Conservation (phyloP, 2,113 vertebrate species). For the Psittacus erithacus region DNA sequence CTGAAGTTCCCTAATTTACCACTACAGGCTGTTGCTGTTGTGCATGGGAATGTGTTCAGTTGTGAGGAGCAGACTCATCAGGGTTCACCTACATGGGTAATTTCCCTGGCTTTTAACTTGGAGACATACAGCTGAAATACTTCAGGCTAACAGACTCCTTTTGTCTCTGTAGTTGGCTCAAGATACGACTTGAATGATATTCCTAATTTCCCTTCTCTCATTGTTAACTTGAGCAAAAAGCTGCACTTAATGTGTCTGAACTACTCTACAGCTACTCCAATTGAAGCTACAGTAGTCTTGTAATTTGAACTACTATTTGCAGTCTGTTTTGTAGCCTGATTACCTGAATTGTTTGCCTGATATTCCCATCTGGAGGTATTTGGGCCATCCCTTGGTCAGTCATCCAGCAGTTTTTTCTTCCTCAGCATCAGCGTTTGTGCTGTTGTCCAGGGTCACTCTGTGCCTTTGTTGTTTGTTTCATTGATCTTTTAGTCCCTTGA, state of each 20-base stretch:
- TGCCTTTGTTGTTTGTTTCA: background rate
- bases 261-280: background rate
- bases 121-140: background rate
- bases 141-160: background rate
- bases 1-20: background rate
- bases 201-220: background rate
- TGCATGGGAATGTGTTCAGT: background rate
- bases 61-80: background rate
- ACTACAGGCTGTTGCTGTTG: background rate
- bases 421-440: rapidly evolving
- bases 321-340: background rate
- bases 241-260: background rate
- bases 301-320: background rate
- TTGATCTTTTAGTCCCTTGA: constrained; percentile 6
- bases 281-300: background rate
- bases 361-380: background rate
- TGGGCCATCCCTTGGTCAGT: background rate
- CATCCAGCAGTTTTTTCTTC: background rate
- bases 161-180: background rate
- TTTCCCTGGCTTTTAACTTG: background rate
- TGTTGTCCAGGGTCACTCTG: background rate
- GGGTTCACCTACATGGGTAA: background rate
- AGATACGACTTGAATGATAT: background rate
- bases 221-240: constrained; percentile 14
- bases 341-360: background rate